These are phyloP conservation scores for Tinea pellionella DNA, from an alignment of 2,888 invertebrate genomes.

Conservation along the genomic window DNA sequence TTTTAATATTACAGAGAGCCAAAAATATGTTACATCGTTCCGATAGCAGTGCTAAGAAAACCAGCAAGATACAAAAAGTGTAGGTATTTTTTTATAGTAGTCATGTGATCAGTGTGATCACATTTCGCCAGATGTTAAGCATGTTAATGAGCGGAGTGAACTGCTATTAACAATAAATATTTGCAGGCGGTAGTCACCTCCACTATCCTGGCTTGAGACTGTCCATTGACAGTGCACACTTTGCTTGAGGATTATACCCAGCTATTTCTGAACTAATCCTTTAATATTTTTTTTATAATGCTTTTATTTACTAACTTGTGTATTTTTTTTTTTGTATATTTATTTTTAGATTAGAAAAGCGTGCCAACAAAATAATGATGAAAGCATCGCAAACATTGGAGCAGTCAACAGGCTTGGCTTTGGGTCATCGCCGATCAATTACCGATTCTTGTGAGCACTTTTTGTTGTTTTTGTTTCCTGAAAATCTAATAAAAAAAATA, in stretches of 20 bases:
- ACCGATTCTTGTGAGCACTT: constrained; percentile 44
- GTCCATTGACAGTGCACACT: too few species aligned
- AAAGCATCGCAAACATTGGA: constrained; percentile 86
- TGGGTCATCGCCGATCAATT: constrained; percentile 73
- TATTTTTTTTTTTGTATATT: neutral
- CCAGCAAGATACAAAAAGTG: constrained; percentile 86
- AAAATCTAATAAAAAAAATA: too few species aligned
- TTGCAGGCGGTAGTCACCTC: too few species aligned
- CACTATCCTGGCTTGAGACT: too few species aligned
- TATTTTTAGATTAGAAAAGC: constrained; percentile 74
- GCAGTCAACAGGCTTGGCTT: constrained; percentile 82
- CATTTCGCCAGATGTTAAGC: too few species aligned
- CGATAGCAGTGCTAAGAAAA: constrained; percentile 80
- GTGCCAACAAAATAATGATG: constrained; percentile 85
- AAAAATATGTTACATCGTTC: constrained; percentile 79
- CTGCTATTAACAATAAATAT: too few species aligned
- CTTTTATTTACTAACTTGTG: neutral
- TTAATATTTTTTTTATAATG: too few species aligned
- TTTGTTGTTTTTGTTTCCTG: neutral
- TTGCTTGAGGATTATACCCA: too few species aligned
- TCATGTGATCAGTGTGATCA: too few species aligned
- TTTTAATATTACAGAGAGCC: constrained; percentile 63
- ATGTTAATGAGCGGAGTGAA: too few species aligned
- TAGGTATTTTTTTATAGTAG: constrained; percentile 57
- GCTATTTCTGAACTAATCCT: too few species aligned